Base-by-base conservation (phyloP, 2,113 vertebrate species). In the Triplophysa rosa region DNA sequence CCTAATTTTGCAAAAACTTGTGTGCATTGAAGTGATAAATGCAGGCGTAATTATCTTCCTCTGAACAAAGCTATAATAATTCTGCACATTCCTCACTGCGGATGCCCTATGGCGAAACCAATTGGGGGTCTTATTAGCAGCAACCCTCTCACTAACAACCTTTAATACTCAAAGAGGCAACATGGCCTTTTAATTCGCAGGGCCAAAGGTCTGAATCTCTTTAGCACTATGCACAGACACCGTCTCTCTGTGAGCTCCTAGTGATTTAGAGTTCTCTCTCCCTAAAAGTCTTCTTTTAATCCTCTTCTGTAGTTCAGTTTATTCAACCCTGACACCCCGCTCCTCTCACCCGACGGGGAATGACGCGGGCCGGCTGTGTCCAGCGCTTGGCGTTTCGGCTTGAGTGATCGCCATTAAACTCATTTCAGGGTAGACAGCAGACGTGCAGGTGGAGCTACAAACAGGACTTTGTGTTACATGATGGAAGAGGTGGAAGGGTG, bases 71-170 rank as follows among this genome's bases (percentile, higher is more conserved):
- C 16, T 19, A 45, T 37, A 40, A 66, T 54, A 59, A 54, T 73
- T 73, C 78, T 70, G 78, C 83, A 82, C 88, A 89, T 90, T 89
- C 88, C 87, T 72, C 56, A 59, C 77, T 63, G 79, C 17, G 3
- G 49, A 76, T 70, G 49, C 14, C 64, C 58, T 73, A 77, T 76
- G 76, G 70, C 83, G 77, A 23, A 75, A 79, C 81, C 84, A 82
- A 87, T 86, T 68, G 85, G 71, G 84, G 87, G 88, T 84, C 90
- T 92, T 90, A 91, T 93, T 91, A 91, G 88, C 76, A 56, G 54
- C 65, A 87, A 87, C 87, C 87, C 67, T 49, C 59, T 33, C 80
- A 71, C 87, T 90, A 90, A 91, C 88, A 81, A 87, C 82, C 84
- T 85, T 88, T 89, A 87, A 90, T 89, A 19, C 90, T 90, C 88